Conservation (phyloP, 1,140 invertebrate species). For the Goniozus legneri region DNA sequence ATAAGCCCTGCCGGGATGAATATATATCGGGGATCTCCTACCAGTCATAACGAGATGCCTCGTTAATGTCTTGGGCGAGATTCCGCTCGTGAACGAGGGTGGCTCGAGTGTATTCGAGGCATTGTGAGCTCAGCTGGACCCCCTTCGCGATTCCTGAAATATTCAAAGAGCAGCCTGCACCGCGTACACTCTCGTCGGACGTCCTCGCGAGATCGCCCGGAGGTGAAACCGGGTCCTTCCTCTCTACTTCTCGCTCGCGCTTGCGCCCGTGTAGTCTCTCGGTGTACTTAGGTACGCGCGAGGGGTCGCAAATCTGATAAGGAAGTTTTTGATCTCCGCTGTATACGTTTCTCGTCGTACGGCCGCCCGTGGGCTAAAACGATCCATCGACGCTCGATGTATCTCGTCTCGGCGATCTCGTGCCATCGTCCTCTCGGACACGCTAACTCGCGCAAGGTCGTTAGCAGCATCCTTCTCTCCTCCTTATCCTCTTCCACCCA, state of each 20-base stretch:
- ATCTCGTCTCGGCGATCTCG: too few relatives aligned
- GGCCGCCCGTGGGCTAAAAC: constrained; percentile 17
- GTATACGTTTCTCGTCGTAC: constrained; percentile 34
- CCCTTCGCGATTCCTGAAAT: constrained; percentile 46
- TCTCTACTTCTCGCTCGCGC: constrained; percentile 13
- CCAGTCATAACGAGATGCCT: constrained; percentile 48
- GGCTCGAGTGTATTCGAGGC: constrained; percentile 35
- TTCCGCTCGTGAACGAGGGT: constrained; percentile 29
- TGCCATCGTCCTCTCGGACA: too few relatives aligned
- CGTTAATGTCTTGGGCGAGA: constrained; percentile 47
- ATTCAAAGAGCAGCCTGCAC: constrained; percentile 52
- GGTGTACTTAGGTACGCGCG: constrained; percentile 13
- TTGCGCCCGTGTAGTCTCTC: constrained; percentile 9
- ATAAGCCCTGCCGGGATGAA: too few relatives aligned
- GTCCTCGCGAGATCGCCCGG: constrained; percentile 9
- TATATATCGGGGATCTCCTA: too few relatives aligned
- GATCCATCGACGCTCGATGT: constrained; percentile 8
- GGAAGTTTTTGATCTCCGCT: constrained; percentile 49
- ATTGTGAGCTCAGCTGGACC: constrained; percentile 35
- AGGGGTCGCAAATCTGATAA: constrained; percentile 54
- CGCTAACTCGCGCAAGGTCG: too few relatives aligned
- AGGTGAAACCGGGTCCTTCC: constrained; percentile 6
- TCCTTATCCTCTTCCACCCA: too few relatives aligned
- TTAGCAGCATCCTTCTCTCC: too few relatives aligned
- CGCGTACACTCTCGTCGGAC: constrained; percentile 33